A percentile compares a stretch with the other conserved stretches of the same genome.
These are phyloP conservation scores for Apocrypta bakeri DNA, from an alignment of 1,140 invertebrate genomes.

Conservation along the genomic window DNA sequence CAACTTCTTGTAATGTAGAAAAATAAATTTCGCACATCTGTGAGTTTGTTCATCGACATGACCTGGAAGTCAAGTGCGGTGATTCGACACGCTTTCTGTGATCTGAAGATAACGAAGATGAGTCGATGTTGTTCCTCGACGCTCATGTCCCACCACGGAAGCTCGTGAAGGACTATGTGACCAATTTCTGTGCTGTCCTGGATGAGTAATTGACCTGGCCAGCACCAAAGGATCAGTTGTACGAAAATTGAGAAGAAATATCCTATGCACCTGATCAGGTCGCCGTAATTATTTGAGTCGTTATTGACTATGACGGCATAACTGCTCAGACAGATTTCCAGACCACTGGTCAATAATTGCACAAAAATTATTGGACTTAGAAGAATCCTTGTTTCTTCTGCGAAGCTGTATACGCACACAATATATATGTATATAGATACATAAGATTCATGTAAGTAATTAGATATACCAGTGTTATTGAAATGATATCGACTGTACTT, in stretches of 20 bases:
- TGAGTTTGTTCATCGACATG: conserved; percentile 50
- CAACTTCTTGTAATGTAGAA: too few species aligned
- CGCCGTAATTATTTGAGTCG: background rate
- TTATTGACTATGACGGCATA: conserved; percentile 43
- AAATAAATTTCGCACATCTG: conserved; percentile 33
- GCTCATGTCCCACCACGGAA: conserved; percentile 55
- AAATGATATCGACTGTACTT: conserved; percentile 21
- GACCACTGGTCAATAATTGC: conserved; percentile 52
- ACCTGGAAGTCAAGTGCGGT: conserved; percentile 45
- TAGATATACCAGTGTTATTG: background rate
- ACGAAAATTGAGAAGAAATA: conserved; percentile 48
- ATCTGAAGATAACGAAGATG: conserved; percentile 48
- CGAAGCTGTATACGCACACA: conserved; percentile 45
- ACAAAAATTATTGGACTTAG: conserved; percentile 56
- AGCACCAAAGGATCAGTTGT: conserved; percentile 54
- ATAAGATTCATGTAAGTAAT: conserved; percentile 18
- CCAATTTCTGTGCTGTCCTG: conserved; percentile 50
- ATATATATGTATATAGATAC: background rate
- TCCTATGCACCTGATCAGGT: conserved; percentile 48
- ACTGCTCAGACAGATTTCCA: conserved; percentile 56
- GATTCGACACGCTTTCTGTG: conserved; percentile 44
- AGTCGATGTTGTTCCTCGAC: conserved; percentile 31
- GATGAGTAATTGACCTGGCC: conserved; percentile 51
- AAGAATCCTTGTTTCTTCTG: conserved; percentile 48
- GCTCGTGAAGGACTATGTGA: conserved; percentile 41